Evolutionary conservation across 2,113 vertebrate genomes (phyloP).

Genomic region (Sander vitreus): DNA sequence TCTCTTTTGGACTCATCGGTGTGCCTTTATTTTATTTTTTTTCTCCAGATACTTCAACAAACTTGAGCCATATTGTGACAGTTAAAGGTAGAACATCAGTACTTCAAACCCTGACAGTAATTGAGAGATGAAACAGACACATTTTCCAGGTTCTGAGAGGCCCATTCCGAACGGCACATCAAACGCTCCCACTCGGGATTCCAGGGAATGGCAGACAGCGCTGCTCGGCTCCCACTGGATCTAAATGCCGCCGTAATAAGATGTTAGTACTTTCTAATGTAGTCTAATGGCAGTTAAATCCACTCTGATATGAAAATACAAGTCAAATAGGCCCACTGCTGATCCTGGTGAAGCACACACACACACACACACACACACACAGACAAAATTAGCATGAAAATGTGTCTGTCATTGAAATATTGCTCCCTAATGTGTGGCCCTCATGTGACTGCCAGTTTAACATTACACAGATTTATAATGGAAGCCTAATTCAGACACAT

Average conservation of each 20-base stretch:
- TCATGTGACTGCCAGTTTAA: conserved; percentile 20
- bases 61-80: conserved; percentile 97
- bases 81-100: conserved; percentile 92
- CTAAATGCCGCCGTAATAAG: conserved; percentile 62
- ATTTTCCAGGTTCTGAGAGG: conserved; percentile 78
- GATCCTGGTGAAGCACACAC: conserved; percentile 34
- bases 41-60: conserved; percentile 88
- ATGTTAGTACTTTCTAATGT: conserved; percentile 68
- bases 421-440: conserved; percentile 19
- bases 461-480: conserved; percentile 43
- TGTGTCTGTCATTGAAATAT: conserved; percentile 50
- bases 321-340: conserved; percentile 60
- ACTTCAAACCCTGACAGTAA: conserved; percentile 96
- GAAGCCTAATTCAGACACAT: conserved; percentile 44
- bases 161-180: conserved; percentile 69
- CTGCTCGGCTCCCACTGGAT: conserved; percentile 57
- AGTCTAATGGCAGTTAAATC: conserved; percentile 70
- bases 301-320: conserved; percentile 61
- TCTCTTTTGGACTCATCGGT: conserved; percentile 86
- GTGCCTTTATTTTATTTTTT: conserved; percentile 89
- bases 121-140: conserved; percentile 87
- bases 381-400: conserved; percentile 27
- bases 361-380: conserved; percentile 1
- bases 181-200: conserved; percentile 72
- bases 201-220: conserved; percentile 61